phyloP scores from a whole-genome alignment of 2,888 invertebrate species.

The Agrochola litura region DNA sequence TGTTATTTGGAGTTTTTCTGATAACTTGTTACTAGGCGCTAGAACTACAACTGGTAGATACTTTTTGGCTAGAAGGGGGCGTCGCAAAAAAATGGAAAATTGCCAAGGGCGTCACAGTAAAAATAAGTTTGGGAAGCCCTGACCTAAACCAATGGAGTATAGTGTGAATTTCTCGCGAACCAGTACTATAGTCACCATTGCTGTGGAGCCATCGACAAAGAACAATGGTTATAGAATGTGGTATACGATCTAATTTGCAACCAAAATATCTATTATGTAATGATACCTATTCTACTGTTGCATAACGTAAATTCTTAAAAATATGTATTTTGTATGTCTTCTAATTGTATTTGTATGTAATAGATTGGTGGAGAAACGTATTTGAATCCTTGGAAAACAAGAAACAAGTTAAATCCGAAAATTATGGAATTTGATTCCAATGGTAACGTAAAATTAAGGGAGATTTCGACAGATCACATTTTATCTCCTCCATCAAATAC shows the following conservation, averaged over 20 bases:
- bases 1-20: too few species aligned
- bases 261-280: slow-evolving; percentile 9
- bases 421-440: slow-evolving; percentile 74
- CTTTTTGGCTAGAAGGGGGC: too few species aligned
- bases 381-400: slow-evolving; percentile 78
- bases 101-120: too few species aligned
- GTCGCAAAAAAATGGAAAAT: too few species aligned
- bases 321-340: slow-evolving; percentile 14
- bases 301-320: background rate
- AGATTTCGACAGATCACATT: slow-evolving; percentile 57
- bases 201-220: slow-evolving; percentile 18
- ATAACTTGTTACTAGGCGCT: too few species aligned
- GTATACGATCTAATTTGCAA: background rate
- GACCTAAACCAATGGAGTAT: too few species aligned
- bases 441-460: slow-evolving; percentile 68
- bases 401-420: slow-evolving; percentile 66
- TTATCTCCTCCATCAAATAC: slow-evolving; percentile 28
- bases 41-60: too few species aligned
- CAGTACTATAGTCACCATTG: background rate
- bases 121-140: too few species aligned
- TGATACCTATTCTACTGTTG: slow-evolving; percentile 1
- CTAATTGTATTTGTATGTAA: slow-evolving; percentile 42
- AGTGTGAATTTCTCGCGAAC: background rate
- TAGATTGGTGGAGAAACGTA: slow-evolving; percentile 70
- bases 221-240: background rate